Evolutionary conservation across 2,888 invertebrate genomes (phyloP), one percentile per base, ranked within the genome.

Genomic region (Leucozona laternaria): DNA sequence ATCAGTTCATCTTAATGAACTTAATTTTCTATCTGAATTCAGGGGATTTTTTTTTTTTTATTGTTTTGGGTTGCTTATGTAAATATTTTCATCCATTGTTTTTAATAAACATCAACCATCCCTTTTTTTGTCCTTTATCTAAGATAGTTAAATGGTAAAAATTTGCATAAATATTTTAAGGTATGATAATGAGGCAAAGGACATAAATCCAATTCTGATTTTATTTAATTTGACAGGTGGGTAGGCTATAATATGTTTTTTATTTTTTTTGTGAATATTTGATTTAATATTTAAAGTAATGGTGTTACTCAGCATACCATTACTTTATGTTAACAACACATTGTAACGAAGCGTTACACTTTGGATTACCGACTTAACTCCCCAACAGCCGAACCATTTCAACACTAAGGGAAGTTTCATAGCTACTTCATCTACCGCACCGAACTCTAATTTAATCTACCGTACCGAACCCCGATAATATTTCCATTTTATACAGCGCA

Each of bases 61-160:
- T 48, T 66, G 28, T 48, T 48, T 66, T 66, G 48, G 43, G 62
- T 62, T 43, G n/a, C 7, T 43, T 34, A 66, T 66, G 66, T 48
- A 48, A 66, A 66, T 48, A 48, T 62, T 62, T n/a, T 3, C n/a
- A 31, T 17, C 8, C 31, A 11, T 45, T 48, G 11, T 37, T 37
- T 60, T 7, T 37, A 0, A 2, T 58, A 20, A 17, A 34, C 2
- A n/a, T n/a, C n/a, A 34, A 15, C 15, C 37, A 60, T 17, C 57
- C 57, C 34, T 57, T 57, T 31, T 2, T 11, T 15, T 60, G 15
- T 34, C n/a, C 8, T 60, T 60, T 15, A 11, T 22, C 11, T 57
- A 31, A 34, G 13, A 31, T 28, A 34, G 57, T 31, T 17, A 57
- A 57, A 31, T 31, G 10, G 1, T 31, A n/a, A 57, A 15, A 13